phyloP scores from a whole-genome alignment of 2,888 invertebrate genomes.

The Andrena chrysosceles region DNA sequence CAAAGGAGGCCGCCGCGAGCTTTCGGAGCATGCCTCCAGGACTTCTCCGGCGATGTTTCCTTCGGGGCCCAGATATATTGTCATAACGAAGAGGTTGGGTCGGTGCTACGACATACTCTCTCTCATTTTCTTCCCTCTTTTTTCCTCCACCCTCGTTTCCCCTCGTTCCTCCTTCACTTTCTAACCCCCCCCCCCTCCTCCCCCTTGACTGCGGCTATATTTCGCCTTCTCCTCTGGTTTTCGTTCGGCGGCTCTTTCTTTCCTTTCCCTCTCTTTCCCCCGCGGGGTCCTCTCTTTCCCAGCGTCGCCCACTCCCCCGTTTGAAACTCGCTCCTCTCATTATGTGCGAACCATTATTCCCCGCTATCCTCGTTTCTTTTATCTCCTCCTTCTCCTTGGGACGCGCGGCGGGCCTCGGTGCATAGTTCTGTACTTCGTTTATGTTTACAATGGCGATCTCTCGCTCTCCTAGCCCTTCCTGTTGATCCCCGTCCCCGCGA shows the following conservation, averaged over 20 bases:
- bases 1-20: conserved; percentile 79
- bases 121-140: conserved; percentile 36
- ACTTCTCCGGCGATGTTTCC: conserved; percentile 77
- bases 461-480: conserved; percentile 29
- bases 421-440: conserved; percentile 50
- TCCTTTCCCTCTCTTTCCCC: not conserved
- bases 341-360: conserved; percentile 61
- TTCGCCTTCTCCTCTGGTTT: conserved; percentile 4
- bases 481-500: conserved; percentile 16
- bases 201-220: conserved; percentile 1
- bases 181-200: not conserved
- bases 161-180: conserved; percentile 10
- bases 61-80: conserved; percentile 72
- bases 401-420: conserved; percentile 22
- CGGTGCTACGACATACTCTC: conserved; percentile 54
- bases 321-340: conserved; percentile 56
- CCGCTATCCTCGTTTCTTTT: conserved; percentile 10
- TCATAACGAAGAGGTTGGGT: conserved; percentile 68
- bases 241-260: conserved; percentile 6
- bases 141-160: not conserved
- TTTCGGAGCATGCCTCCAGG: conserved; percentile 74
- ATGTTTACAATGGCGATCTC: conserved; percentile 37
- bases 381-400: conserved; percentile 11
- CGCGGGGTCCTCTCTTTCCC: not conserved
- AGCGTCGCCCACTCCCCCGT: conserved; percentile 35